Evolutionary conservation across 2,888 invertebrate genomes (phyloP), one percentile per base, ranked within the genome.

Genomic region (Reticulitermes lucifugus): DNA sequence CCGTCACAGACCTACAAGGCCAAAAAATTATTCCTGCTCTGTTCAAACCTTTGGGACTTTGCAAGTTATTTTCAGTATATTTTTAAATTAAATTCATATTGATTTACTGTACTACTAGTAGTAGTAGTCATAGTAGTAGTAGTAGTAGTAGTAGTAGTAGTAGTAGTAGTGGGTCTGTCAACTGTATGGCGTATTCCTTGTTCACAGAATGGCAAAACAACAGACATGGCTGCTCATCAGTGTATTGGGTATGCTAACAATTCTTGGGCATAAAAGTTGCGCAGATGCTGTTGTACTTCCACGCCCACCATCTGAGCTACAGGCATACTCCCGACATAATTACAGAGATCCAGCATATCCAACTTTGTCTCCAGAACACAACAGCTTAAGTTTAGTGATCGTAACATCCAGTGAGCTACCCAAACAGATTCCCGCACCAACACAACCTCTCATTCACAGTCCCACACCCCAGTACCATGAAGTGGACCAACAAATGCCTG

Each of bases 351-450:
- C 59, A 73, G 51, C 22, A 55, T 25, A 59, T 14, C 41, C 81
- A n/a, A 75, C 77, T 29, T 71, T 70, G 29, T 70, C 79, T 29
- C 71, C 79, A 29, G 77, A 46, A 41, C 73, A 73, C 77, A 73
- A 35, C 60, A 70, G 75, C 35, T 90, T 90, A 2, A 70, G 55
- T 46, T 70, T 81, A 22, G 46, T 81, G 9, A 81, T 81, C 1
- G 65, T 81, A 9, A 91, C 91, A 0, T 91, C 90, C 59, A 91
- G 91, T 87, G 91, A 91, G 84, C 87, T 91, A 60, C 91, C 91
- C 0, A 91, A 91, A 86, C 91, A 91, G 86, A 91, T 91, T 85
- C 91, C 91, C 22, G 89, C 91, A 4, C 91, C 91, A 0, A 91
- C 91, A 89, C 86, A 89, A 88, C 55, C 89, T 88, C 6, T 88